A percentile compares a stretch with the other conserved stretches of the same genome.
Evolutionary conservation across 2,113 vertebrate species (phyloP).

Genomic region (Puffinus mauretanicus): DNA sequence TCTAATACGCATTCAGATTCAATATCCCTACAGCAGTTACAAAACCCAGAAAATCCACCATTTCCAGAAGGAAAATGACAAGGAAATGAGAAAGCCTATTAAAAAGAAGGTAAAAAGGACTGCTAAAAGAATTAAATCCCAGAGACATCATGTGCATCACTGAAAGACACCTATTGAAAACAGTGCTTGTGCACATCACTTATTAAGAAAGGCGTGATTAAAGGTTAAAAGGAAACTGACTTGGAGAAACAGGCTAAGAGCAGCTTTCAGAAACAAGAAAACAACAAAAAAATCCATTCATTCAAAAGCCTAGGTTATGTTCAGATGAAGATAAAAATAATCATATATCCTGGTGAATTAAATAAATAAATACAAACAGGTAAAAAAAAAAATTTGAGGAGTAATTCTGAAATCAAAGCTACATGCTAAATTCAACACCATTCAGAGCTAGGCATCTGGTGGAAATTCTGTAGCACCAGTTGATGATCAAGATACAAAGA

Average conservation of each 20-base stretch:
- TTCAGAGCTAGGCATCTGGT: not conserved
- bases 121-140: not conserved
- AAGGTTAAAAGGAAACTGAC: not conserved
- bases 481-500: not conserved
- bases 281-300: not conserved
- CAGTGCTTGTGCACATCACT: not conserved
- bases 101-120: conserved; percentile 4
- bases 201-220: not conserved
- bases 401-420: not conserved
- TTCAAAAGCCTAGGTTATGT: not conserved
- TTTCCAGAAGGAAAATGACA: conserved; percentile 16
- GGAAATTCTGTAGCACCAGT: not conserved
- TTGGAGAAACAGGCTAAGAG: not conserved
- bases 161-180: not conserved
- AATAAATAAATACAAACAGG: not conserved
- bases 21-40: not conserved
- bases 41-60: conserved; percentile 10
- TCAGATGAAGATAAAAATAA: not conserved
- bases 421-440: not conserved
- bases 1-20: not conserved
- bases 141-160: not conserved
- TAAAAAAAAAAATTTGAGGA: not conserved
- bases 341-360: not conserved
- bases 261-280: not conserved
- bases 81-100: not conserved